Conservation (phyloP, 2,797 vertebrate species). For the Tenualosa ilisha region DNA sequence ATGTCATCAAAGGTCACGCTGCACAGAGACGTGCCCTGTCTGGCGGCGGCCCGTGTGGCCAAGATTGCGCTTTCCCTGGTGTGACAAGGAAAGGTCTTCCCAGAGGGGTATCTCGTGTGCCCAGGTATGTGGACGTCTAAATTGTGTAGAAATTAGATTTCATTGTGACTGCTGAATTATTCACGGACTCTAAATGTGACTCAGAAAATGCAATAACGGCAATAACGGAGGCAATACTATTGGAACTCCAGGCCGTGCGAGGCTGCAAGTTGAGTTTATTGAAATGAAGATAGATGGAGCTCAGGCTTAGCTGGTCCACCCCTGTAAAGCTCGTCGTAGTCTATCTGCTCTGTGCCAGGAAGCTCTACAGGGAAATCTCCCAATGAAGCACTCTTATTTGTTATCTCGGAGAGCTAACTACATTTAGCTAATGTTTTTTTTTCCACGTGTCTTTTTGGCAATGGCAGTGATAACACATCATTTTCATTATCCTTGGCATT, state of each 20-base stretch:
- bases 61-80: background rate
- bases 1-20: slow-evolving; percentile 14
- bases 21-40: background rate
- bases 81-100: background rate
- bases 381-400: background rate
- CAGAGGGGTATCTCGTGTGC: background rate
- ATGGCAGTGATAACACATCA: slow-evolving; percentile 31
- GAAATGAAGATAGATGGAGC: slow-evolving; percentile 3
- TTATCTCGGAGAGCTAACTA: background rate
- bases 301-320: background rate
- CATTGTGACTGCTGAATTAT: slow-evolving; percentile 14
- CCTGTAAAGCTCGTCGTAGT: background rate
- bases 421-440: slow-evolving; percentile 22
- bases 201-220: background rate
- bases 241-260: background rate
- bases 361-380: background rate
- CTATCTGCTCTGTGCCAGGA: background rate
- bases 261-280: background rate
- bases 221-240: background rate
- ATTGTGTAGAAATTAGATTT: slow-evolving; percentile 6
- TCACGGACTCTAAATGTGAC: slow-evolving; percentile 11
- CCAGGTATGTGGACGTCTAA: background rate
- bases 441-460: background rate
- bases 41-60: background rate
- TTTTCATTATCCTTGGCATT: slow-evolving; percentile 37